Base-by-base conservation (phyloP, 2,113 vertebrate genomes). In the Loxodonta africana region DNA sequence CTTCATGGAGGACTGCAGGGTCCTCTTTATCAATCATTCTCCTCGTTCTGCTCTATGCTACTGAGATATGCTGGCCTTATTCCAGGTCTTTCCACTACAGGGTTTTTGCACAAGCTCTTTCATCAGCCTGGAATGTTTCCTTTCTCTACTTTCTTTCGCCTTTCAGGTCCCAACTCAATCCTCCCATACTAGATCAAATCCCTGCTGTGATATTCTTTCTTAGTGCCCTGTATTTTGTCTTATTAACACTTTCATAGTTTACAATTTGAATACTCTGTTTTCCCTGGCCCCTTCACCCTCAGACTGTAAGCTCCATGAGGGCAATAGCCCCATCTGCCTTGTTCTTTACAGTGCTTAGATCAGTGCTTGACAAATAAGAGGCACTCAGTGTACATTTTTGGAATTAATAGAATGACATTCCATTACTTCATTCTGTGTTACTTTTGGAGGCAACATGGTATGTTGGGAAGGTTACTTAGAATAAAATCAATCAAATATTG, bases 191-290 rank as follows among this genome's bases (percentile, higher is more conserved):
- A 33, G 11, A 78, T 91, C 8, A 69, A 83, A 46, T 33, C n/a
- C 33, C 25, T 18, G 60, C 46, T 60, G 60, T 26, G 10, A 78
- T 65, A 78, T 83, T 18, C 17, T 33, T 91, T 74, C 37, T 30
- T 63, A 26, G 25, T 17, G 85, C 44, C 30, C 11, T 67, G 5
- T 91, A 69, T 67, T 51, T 73, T n/a, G 26, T 25, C 77, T 90
- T 90, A 87, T 76, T 91, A 94, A 60, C 37, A 77, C 10, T 60
- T 87, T 74, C 30, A 87, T 60, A 87, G 81, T 91, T 91, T 48
- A 83, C 3, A 91, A 90, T 87, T 76, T 67, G 57, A 87, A 18
- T 51, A 76, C 8, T 23, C 48, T 48, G 23, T 83, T 25, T 12
- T n/a, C 30, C 25, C 69, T 88, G 65, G 78, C 12, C 25, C 21